Evolutionary conservation across 2,113 vertebrate species (phyloP).

Genomic region (Microtus pennsylvanicus): DNA sequence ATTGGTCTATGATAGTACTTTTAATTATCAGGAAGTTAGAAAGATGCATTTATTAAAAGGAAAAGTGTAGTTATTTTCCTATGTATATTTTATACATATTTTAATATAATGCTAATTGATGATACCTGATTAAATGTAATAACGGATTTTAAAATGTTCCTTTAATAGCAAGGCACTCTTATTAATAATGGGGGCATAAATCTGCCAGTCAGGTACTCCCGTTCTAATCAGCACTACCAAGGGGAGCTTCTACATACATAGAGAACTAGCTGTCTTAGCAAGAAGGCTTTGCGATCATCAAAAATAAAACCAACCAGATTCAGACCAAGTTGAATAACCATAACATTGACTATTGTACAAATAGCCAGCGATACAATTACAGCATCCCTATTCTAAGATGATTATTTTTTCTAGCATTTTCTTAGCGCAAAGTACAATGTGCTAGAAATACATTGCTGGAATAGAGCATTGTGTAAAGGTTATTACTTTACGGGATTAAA

Average conservation of each 20-base stretch:
- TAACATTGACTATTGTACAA: neutral
- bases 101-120: neutral
- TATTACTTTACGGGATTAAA: conserved; percentile 59
- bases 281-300: neutral
- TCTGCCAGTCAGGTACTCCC: neutral
- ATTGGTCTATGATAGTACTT: neutral
- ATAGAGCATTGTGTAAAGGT: conserved; percentile 34
- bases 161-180: neutral
- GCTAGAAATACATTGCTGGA: conserved; percentile 17
- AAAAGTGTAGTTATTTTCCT: neutral
- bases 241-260: neutral
- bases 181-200: neutral
- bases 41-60: neutral
- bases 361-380: neutral
- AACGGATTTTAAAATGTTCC: neutral
- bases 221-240: neutral
- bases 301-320: neutral
- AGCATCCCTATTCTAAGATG: neutral
- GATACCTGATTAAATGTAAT: neutral
- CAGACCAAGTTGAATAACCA: neutral
- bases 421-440: conserved; percentile 3
- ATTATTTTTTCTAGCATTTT: conserved; percentile 22
- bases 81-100: neutral
- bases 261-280: neutral
- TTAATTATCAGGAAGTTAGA: neutral